phyloP scores from a whole-genome alignment of 23 tunicate species.

The Phallusia fumigata region DNA sequence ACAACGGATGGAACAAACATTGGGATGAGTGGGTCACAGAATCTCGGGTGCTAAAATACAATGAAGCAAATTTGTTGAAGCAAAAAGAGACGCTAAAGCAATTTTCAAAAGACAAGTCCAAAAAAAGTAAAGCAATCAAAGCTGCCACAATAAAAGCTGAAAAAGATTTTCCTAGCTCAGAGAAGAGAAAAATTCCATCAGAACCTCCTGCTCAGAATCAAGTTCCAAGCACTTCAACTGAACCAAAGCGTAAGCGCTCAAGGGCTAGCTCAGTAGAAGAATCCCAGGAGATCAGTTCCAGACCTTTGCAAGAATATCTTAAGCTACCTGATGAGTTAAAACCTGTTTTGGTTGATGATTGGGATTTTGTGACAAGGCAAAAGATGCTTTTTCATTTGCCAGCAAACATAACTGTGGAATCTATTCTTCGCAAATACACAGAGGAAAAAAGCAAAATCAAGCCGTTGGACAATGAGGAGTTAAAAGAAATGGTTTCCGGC shows the following conservation, averaged over 20 bases:
- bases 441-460: constrained; percentile 18
- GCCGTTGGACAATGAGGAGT: neutral
- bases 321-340: constrained; percentile 59
- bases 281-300: neutral
- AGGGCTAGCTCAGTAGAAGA: neutral
- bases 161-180: constrained; percentile 15
- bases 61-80: constrained; percentile 57
- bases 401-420: constrained; percentile 57
- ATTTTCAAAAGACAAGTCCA: constrained; percentile 35
- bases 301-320: constrained; percentile 1
- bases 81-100: constrained; percentile 77
- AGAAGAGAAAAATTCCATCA: neutral
- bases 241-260: constrained; percentile 1
- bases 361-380: constrained; percentile 59
- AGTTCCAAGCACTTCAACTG: neutral
- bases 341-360: constrained; percentile 72
- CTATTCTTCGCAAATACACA: constrained; percentile 57
- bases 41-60: constrained; percentile 69
- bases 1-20: constrained; percentile 91
- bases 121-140: constrained; percentile 4
- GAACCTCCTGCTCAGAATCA: neutral
- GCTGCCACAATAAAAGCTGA: constrained; percentile 2
- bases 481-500: constrained; percentile 61
- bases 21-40: constrained; percentile 96
- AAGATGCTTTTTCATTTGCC: constrained; percentile 78